A percentile compares a stretch with the other conserved stretches of the same genome.
phyloP scores from a whole-genome alignment of 2,888 invertebrate genomes.

The Scaptomyza caliginosa region DNA sequence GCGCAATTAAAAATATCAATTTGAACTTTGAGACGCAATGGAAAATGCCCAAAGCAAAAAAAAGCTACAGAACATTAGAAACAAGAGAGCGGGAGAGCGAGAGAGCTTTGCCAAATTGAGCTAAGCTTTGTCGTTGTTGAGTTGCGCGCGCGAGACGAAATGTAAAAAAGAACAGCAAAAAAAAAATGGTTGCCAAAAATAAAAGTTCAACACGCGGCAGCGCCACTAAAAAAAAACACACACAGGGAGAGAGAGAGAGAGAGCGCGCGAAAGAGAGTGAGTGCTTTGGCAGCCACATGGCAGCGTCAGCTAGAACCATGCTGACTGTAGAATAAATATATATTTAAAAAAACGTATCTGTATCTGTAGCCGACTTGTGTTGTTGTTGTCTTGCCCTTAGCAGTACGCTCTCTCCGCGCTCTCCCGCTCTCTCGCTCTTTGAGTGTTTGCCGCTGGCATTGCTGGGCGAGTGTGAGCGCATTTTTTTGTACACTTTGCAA shows the following conservation, averaged over 20 bases:
- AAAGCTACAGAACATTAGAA: conserved; percentile 44
- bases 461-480: conserved; percentile 45
- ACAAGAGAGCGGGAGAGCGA: conserved; percentile 13
- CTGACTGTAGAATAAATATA: no score
- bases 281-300: conserved; percentile 34
- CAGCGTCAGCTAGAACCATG: conserved; percentile 29
- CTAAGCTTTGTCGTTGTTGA: conserved; percentile 28
- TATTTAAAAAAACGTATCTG: conserved; percentile 19
- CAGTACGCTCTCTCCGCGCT: conserved; percentile 17
- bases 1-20: conserved; percentile 58
- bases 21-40: conserved; percentile 76
- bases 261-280: conserved; percentile 17
- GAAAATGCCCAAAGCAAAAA: conserved; percentile 74
- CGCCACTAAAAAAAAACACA: no score
- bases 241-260: conserved; percentile 32
- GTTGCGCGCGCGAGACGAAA: conserved; percentile 65
- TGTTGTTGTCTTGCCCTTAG: conserved; percentile 50
- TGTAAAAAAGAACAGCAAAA: conserved; percentile 10
- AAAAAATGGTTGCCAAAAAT: conserved; percentile 67
- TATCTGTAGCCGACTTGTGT: conserved; percentile 28
- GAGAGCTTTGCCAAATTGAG: conserved; percentile 13
- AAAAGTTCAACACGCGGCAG: conserved; percentile 62
- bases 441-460: conserved; percentile 23
- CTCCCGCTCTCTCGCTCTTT: conserved; percentile 14
- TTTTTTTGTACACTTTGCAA: conserved; percentile 61